Percentiles rank a stretch among this genome's conserved stretches.
These are phyloP conservation scores for Melanotaenia pygmaea DNA, from an alignment of 2,797 vertebrate genomes.

Conservation along the genomic window DNA sequence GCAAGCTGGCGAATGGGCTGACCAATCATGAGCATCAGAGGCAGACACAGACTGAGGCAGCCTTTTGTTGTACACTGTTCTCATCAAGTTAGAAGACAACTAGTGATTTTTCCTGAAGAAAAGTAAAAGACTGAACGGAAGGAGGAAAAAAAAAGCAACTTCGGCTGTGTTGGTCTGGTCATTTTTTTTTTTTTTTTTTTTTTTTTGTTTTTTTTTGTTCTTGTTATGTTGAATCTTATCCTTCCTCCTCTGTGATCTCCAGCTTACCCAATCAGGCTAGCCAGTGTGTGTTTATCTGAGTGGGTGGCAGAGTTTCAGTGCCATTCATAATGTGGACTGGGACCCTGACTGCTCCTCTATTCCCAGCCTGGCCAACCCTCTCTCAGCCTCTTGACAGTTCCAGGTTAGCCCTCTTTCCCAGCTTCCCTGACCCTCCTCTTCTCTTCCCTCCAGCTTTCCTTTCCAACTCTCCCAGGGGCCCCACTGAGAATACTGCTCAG, in stretches of 20 bases:
- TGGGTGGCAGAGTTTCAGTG: constrained; percentile 58
- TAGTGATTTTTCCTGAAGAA: constrained; percentile 60
- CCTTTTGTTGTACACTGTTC: constrained; percentile 70
- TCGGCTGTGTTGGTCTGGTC: constrained; percentile 46
- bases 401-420: constrained; percentile 82
- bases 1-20: constrained; percentile 77
- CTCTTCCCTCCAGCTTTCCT: constrained; percentile 75
- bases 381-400: constrained; percentile 84
- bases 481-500: constrained; percentile 82
- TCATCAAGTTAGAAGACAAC: constrained; percentile 74
- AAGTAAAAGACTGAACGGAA: constrained; percentile 62
- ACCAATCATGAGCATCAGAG: constrained; percentile 80
- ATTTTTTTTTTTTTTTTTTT: constrained; percentile 39
- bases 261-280: constrained; percentile 47
- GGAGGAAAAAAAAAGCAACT: constrained; percentile 49
- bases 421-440: constrained; percentile 64
- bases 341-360: constrained; percentile 66
- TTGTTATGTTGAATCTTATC: constrained; percentile 22
- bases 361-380: constrained; percentile 73
- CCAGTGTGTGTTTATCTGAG: constrained; percentile 55
- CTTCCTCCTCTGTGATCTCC: constrained; percentile 21
- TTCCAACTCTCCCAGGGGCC: constrained; percentile 74
- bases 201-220: neutral
- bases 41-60: constrained; percentile 66
- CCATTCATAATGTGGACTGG: constrained; percentile 69